Conservation (phyloP, 1,140 invertebrate species). For the Spodoptera litura region DNA sequence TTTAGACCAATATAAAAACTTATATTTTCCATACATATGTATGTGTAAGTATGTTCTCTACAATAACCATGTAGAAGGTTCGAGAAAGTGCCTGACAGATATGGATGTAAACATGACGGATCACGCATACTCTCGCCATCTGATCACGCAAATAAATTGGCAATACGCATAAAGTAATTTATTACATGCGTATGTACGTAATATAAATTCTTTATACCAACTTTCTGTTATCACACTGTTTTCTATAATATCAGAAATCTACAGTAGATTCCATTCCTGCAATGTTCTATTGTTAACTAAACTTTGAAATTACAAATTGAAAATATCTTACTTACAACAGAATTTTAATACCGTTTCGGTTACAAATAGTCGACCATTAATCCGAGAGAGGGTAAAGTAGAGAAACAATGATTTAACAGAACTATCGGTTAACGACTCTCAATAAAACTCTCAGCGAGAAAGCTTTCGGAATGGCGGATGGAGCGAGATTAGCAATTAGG, state of each 20-base stretch:
- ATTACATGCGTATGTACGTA: too few species aligned
- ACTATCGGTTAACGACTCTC: slow-evolving; percentile 37
- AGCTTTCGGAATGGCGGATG: slow-evolving; percentile 16
- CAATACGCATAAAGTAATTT: too few species aligned
- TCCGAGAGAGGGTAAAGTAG: slow-evolving; percentile 18
- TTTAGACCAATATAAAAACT: neutral
- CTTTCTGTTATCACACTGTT: too few species aligned
- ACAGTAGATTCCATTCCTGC: neutral
- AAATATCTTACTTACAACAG: neutral
- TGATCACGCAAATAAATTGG: too few species aligned
- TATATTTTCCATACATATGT: neutral
- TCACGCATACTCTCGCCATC: too few species aligned
- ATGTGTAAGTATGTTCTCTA: too few species aligned
- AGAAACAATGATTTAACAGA: slow-evolving; percentile 34
- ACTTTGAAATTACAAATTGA: neutral
- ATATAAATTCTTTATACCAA: too few species aligned
- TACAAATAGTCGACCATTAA: slow-evolving; percentile 10
- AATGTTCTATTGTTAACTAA: too few species aligned
- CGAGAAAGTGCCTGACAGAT: too few species aligned
- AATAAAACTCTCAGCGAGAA: slow-evolving; percentile 31
- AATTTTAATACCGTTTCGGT: neutral
- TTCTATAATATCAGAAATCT: too few species aligned
- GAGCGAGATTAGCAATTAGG: slow-evolving; percentile 35
- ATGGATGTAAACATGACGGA: too few species aligned
- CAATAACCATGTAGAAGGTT: too few species aligned